phyloP scores from a whole-genome alignment of 1,140 invertebrate species.

The Maniola jurtina region DNA sequence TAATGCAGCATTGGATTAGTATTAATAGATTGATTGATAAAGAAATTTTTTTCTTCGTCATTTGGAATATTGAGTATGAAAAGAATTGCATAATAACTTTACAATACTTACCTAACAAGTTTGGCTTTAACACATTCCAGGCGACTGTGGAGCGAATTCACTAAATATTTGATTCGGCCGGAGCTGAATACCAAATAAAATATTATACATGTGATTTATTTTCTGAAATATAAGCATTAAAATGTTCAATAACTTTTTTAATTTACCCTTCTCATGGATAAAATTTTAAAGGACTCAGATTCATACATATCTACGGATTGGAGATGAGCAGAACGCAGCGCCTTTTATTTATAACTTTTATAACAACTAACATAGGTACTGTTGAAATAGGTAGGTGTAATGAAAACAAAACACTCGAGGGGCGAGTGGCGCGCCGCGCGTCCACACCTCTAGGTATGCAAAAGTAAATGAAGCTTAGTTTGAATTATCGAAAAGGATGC shows the following conservation, averaged over 20 bases:
- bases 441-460: too few species aligned
- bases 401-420: too few species aligned
- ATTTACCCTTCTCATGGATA: slow-evolving; percentile 18
- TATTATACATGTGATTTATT: slow-evolving; percentile 58
- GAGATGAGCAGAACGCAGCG: too few species aligned
- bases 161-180: slow-evolving; percentile 47
- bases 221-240: slow-evolving; percentile 56
- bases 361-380: too few species aligned
- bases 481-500: too few species aligned
- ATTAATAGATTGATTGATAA: background rate
- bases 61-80: background rate
- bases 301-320: too few species aligned
- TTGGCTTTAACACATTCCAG: slow-evolving; percentile 61
- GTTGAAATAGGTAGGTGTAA: too few species aligned
- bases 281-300: too few species aligned
- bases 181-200: slow-evolving; percentile 69
- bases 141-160: slow-evolving; percentile 42
- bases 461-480: too few species aligned
- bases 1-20: slow-evolving; percentile 29
- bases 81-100: slow-evolving; percentile 9
- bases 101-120: slow-evolving; percentile 1
- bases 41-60: background rate
- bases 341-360: too few species aligned
- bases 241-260: slow-evolving; percentile 13
- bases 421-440: too few species aligned